Evolutionary conservation across 2,797 vertebrate genomes (phyloP), one percentile per base, ranked within the genome.

Genomic region (Distichodus sexfasciatus): DNA sequence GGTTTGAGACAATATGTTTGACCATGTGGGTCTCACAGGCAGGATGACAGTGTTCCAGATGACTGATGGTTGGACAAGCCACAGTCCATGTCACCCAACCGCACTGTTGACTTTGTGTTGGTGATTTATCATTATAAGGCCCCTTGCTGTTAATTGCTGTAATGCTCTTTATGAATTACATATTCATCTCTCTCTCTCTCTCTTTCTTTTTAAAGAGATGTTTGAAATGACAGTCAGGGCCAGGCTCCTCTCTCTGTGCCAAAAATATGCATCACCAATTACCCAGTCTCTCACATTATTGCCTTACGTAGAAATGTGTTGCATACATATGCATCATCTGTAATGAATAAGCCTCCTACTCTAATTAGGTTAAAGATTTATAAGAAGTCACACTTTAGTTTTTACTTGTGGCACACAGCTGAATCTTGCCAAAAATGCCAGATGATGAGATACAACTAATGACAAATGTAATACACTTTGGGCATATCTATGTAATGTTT

Each of bases 211-310:
- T 61, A 61, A 53, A 53, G 38, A 47, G 43, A 23, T 31, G 19
- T 53, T 21, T 61, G 36, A 61, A 33, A 21, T 44, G 48, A 62
- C 19, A 55, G 41, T n/a, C 26, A 17, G 29, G 53, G 17, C 19
- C 53, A 15, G 24, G 54, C 19, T 57, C 19, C 33, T 57, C 54
- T 57, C 33, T 57, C 54, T 57, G 23, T 43, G 21, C 68, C 41
- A 62, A 63, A 62, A 70, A 54, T 70, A 70, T 36, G 40, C 68
- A 62, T 23, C 46, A 19, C 48, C 28, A 70, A 70, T 70, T 54
- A 62, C 47, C 50, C 29, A 9, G 48, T 63, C 68, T 70, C 47
- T 44, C 68, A 50, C 38, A 62, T 54, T 62, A 59, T 62, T 62
- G 19, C 47, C 58, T 59, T 44, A 62, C 29, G 54, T 70, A 70